Conservation (phyloP, 2,888 invertebrate species). For the Himalopsyche tibetana region DNA sequence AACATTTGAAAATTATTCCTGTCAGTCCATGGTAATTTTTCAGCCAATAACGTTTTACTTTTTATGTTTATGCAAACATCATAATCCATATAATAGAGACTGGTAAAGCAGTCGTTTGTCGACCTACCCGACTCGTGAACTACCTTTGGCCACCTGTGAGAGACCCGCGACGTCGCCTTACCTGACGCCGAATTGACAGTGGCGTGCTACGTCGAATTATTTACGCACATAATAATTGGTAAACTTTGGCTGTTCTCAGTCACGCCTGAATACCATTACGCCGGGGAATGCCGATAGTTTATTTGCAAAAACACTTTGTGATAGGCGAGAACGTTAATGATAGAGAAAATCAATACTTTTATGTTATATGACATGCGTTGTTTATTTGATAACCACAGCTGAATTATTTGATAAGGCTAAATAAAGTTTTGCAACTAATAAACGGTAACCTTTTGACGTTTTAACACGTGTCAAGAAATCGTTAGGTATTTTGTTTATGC, state of each 20-base stretch:
- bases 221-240: not conserved
- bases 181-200: slow-evolving; percentile 22
- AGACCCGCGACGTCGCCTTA: slow-evolving; percentile 39
- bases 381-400: not conserved
- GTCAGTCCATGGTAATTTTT: no score
- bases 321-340: not conserved
- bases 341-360: not conserved
- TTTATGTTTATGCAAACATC: not conserved
- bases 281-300: not conserved
- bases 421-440: no score
- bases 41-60: not conserved
- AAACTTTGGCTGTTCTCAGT: not conserved
- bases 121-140: not conserved
- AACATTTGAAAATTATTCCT: no score
- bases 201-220: not conserved
- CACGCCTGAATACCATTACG: not conserved
- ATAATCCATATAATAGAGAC: not conserved
- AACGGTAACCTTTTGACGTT: no score
- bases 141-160: slow-evolving; percentile 36
- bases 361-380: not conserved
- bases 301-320: not conserved
- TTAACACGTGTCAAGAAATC: no score
- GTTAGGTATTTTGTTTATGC: no score
- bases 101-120: not conserved
- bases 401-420: no score